These are phyloP conservation scores for Cynodonichthys magdalenae DNA, from an alignment of 2,797 vertebrate species.

Conservation along the genomic window DNA sequence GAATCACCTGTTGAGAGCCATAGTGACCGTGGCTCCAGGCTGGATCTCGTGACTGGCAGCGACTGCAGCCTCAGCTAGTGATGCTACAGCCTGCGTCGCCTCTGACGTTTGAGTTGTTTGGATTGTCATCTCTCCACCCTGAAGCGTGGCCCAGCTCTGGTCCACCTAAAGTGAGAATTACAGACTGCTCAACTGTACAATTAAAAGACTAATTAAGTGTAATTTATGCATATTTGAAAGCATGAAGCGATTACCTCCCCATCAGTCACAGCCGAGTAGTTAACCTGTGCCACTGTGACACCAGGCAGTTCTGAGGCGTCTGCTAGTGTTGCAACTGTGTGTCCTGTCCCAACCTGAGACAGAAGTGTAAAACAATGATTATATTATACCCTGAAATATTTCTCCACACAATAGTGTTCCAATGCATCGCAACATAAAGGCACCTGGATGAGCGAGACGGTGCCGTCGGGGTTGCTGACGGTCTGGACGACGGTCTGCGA, in stretches of 20 bases:
- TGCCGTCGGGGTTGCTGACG: conserved; percentile 97
- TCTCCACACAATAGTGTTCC: no score
- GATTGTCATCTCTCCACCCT: conserved; percentile 97
- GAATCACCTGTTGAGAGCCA: conserved; percentile 95
- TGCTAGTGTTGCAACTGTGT: conserved; percentile 95
- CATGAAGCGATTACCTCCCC: conserved; percentile 85
- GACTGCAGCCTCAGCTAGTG: conserved; percentile 93
- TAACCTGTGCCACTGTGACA: conserved; percentile 96
- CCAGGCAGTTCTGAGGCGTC: conserved; percentile 95
- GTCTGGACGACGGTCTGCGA: conserved; percentile 99
- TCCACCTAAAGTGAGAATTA: conserved; percentile 81
- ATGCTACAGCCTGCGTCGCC: conserved; percentile 96
- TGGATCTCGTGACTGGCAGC: conserved; percentile 96
- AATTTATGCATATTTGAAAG: neutral
- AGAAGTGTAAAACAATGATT: neutral
- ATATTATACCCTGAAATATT: neutral
- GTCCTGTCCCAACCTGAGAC: conserved; percentile 92
- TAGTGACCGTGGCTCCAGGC: conserved; percentile 94
- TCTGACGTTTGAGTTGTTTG: conserved; percentile 96
- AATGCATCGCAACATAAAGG: no score
- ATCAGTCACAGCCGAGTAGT: conserved; percentile 93
- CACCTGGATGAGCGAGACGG: conserved; percentile 98
- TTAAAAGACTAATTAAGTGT: no score
- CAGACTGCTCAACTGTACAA: neutral
- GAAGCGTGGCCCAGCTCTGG: conserved; percentile 96